Percentiles rank a stretch among this genome's conserved stretches.
Evolutionary conservation across 2,113 vertebrate species (phyloP).

Genomic region (Zapornia atra): DNA sequence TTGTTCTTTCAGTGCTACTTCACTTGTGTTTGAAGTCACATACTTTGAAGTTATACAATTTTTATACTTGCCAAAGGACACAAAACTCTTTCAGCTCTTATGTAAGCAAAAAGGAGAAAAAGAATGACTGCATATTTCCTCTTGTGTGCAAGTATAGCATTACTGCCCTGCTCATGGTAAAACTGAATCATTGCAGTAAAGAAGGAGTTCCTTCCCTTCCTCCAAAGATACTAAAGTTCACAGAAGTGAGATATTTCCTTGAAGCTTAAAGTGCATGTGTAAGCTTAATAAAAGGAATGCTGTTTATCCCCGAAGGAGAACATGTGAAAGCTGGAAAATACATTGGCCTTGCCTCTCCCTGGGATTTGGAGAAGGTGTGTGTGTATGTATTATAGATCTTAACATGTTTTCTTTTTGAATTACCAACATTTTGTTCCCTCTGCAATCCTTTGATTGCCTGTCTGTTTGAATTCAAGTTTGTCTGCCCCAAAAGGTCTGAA

Average conservation of each 20-base stretch:
- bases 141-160: neutral
- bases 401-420: neutral
- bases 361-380: neutral
- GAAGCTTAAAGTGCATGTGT: neutral
- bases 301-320: neutral
- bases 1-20: conserved; percentile 57
- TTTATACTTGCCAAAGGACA: conserved; percentile 65
- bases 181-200: neutral
- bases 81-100: conserved; percentile 50
- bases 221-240: neutral
- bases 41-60: conserved; percentile 72
- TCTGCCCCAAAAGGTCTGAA: neutral
- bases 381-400: neutral
- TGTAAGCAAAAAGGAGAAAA: conserved; percentile 55
- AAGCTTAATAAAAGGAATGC: neutral
- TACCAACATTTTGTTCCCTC: neutral
- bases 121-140: conserved; percentile 50
- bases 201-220: neutral
- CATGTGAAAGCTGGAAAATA: neutral
- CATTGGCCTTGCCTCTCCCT: neutral
- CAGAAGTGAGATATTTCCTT: neutral
- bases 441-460: neutral
- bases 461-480: neutral
- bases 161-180: neutral
- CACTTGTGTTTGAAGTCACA: conserved; percentile 67